Percentiles rank a stretch among this genome's conserved stretches.
phyloP scores from a whole-genome alignment of 2,888 invertebrate genomes.

The Leptinotarsa rubiginosa region DNA sequence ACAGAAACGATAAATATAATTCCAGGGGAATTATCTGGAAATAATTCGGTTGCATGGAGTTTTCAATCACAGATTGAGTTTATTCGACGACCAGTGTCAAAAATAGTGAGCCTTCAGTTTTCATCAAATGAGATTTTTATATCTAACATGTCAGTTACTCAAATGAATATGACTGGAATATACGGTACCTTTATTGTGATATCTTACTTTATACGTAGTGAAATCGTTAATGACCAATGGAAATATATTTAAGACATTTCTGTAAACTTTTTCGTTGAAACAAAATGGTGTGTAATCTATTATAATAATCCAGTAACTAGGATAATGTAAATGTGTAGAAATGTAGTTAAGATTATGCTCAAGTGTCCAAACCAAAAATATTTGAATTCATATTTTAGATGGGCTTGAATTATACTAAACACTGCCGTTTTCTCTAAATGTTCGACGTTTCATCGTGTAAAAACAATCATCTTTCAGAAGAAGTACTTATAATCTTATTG shows the following conservation, averaged over 20 bases:
- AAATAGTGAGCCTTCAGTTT: conserved; percentile 27
- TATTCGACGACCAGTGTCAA: not conserved
- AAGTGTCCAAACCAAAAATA: conserved; percentile 55
- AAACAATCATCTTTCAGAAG: conserved; percentile 15
- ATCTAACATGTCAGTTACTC: not conserved
- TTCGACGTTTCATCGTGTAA: conserved; percentile 45
- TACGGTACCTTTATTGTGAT: conserved; percentile 21
- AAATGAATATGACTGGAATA: conserved; percentile 12
- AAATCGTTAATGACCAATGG: conserved; percentile 19
- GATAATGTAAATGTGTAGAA: conserved; percentile 36
- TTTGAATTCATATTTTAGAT: conserved; percentile 53
- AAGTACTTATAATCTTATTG: not conserved
- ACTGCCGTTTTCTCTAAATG: conserved; percentile 63
- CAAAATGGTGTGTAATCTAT: conserved; percentile 11
- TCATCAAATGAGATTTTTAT: conserved; percentile 20
- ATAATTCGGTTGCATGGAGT: not conserved
- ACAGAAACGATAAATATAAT: conserved; percentile 10
- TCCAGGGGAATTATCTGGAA: not conserved
- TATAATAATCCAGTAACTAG: conserved; percentile 17
- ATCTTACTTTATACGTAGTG: conserved; percentile 11
- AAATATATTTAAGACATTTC: conserved; percentile 15
- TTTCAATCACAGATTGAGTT: not conserved
- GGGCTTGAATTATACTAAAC: conserved; percentile 63
- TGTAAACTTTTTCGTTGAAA: conserved; percentile 10
- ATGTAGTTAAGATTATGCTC: conserved; percentile 53